Percentiles rank a stretch among this genome's conserved stretches.
Conservation (phyloP, 2,888 invertebrate species). For the Limnephilus lunatus region DNA sequence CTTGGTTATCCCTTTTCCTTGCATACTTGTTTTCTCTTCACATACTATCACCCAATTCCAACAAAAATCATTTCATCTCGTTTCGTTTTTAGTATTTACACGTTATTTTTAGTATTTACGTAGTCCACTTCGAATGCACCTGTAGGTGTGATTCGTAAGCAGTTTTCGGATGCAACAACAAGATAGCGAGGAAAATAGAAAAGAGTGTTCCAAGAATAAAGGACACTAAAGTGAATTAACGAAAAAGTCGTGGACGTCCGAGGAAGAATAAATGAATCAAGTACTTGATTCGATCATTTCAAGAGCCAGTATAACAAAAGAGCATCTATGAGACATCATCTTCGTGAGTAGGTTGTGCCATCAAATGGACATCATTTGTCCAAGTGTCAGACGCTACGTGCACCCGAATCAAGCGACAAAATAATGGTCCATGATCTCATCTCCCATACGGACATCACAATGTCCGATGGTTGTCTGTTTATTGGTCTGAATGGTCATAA, state of each 20-base stretch:
- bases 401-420: background rate
- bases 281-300: background rate
- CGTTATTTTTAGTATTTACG: too few relatives aligned
- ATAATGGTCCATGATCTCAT: background rate
- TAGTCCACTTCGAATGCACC: too few relatives aligned
- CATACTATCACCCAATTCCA: too few relatives aligned
- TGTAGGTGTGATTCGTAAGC: too few relatives aligned
- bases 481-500: background rate
- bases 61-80: too few relatives aligned
- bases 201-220: too few relatives aligned
- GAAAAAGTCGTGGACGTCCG: background rate
- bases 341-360: background rate
- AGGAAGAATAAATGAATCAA: background rate
- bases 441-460: background rate
- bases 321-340: background rate
- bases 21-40: too few relatives aligned
- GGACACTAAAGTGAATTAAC: background rate
- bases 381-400: background rate
- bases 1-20: too few relatives aligned
- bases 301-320: background rate
- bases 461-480: background rate
- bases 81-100: too few relatives aligned
- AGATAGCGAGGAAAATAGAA: too few relatives aligned
- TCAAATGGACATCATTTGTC: background rate
- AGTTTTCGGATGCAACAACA: too few relatives aligned